phyloP scores from a whole-genome alignment of 2,113 vertebrate species.

The Laterallus jamaicensis region DNA sequence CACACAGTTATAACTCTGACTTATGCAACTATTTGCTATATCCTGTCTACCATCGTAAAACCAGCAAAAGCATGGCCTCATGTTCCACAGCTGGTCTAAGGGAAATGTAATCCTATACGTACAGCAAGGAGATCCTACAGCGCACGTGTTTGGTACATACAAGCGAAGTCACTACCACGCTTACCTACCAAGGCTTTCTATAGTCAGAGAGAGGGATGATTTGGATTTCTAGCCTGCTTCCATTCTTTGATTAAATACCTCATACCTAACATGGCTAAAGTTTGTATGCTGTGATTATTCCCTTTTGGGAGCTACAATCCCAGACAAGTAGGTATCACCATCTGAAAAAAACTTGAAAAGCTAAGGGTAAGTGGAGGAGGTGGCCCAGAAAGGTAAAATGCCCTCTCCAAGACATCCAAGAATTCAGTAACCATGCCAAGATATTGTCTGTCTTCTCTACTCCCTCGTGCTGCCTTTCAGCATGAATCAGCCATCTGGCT shows the following conservation, averaged over 20 bases:
- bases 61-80: not conserved
- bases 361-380: not conserved
- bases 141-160: not conserved
- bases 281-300: not conserved
- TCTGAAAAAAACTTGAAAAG: not conserved
- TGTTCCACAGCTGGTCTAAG: not conserved
- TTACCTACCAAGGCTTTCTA: not conserved
- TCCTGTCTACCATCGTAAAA: not conserved
- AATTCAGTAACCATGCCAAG: not conserved
- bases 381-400: not conserved
- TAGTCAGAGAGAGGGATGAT: not conserved
- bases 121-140: not conserved
- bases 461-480: conserved; percentile 32
- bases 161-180: not conserved
- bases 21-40: not conserved
- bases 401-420: not conserved
- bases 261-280: not conserved
- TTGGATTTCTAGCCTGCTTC: not conserved
- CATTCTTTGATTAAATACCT: not conserved
- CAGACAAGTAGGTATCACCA: not conserved
- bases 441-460: not conserved
- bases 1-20: not conserved
- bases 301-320: not conserved
- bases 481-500: conserved; percentile 45
- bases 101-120: not conserved